Evolutionary conservation across 2,113 vertebrate species (phyloP).

Genomic region (Callopanchax toddi): DNA sequence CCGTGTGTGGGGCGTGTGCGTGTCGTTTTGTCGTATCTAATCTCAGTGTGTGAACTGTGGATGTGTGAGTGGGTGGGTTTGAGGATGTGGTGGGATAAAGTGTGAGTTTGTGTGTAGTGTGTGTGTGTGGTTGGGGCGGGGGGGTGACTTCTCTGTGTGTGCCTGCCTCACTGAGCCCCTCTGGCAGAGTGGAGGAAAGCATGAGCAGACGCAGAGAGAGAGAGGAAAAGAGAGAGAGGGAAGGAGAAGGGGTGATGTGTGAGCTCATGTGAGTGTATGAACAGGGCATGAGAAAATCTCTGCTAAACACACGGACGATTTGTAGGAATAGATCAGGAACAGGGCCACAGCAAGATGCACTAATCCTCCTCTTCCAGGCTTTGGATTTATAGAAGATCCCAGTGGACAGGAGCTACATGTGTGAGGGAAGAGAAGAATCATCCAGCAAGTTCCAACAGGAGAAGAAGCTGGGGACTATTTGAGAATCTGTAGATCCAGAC

Average conservation of each 20-base stretch:
- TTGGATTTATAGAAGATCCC: slow-evolving; percentile 45
- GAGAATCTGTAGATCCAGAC: slow-evolving; percentile 17
- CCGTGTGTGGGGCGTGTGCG: slow-evolving; percentile 40
- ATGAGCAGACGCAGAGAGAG: slow-evolving; percentile 40
- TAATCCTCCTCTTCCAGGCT: slow-evolving; percentile 24
- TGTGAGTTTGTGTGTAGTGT: slow-evolving; percentile 24
- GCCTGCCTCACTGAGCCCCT: slow-evolving; percentile 69
- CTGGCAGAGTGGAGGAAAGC: slow-evolving; percentile 55
- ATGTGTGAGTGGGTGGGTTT: slow-evolving; percentile 39
- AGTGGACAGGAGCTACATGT: slow-evolving; percentile 7
- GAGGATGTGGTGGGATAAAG: slow-evolving; percentile 51
- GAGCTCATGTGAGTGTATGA: slow-evolving; percentile 68
- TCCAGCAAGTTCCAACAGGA: slow-evolving; percentile 27
- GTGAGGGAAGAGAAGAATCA: slow-evolving; percentile 20
- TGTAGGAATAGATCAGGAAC: slow-evolving; percentile 47
- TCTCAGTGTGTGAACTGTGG: slow-evolving; percentile 36
- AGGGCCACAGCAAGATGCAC: slow-evolving; percentile 46
- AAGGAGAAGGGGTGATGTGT: slow-evolving; percentile 57
- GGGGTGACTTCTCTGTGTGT: slow-evolving; percentile 66
- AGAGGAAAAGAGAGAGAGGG: slow-evolving; percentile 33
- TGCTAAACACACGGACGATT: slow-evolving; percentile 53
- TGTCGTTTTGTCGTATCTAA: slow-evolving; percentile 46
- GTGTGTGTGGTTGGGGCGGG: slow-evolving; percentile 45
- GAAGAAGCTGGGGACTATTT: no score
- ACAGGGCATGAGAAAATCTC: slow-evolving; percentile 63